These are phyloP conservation scores for Miltochrista miniata DNA, from an alignment of 2,888 invertebrate species.

Conservation along the genomic window DNA sequence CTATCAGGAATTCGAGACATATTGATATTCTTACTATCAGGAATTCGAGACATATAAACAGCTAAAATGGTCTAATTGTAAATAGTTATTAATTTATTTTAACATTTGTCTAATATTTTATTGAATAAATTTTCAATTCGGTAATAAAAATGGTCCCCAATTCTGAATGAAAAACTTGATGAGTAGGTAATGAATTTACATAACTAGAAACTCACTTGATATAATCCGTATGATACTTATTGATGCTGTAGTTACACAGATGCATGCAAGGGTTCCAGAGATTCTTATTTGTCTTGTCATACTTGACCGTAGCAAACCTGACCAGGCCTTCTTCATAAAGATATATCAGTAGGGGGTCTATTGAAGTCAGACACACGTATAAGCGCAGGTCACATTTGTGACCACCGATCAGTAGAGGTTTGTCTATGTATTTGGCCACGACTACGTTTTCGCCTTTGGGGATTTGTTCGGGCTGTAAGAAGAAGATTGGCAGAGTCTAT, in stretches of 20 bases:
- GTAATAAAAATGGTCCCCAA: too few relatives aligned
- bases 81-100: too few relatives aligned
- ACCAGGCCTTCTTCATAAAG: conserved; percentile 98
- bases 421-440: conserved; percentile 94
- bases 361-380: conserved; percentile 97
- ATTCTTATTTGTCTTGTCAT: conserved; percentile 95
- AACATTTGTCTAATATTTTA: too few relatives aligned
- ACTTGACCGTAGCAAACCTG: conserved; percentile 97
- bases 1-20: too few relatives aligned
- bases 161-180: too few relatives aligned
- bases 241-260: conserved; percentile 98
- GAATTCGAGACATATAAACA: too few relatives aligned
- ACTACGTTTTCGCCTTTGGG: conserved; percentile 95
- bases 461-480: conserved; percentile 92
- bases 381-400: conserved; percentile 98
- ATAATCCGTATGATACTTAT: conserved; percentile 98
- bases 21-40: too few relatives aligned
- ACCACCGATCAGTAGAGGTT: conserved; percentile 94
- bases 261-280: conserved; percentile 99
- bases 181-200: too few relatives aligned
- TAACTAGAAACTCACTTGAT: conserved; percentile 88
- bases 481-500: background rate
- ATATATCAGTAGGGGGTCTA: conserved; percentile 97
- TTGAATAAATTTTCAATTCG: too few relatives aligned
- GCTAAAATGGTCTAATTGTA: too few relatives aligned